These are phyloP conservation scores for Protobothrops flavoviridis DNA, from an alignment of 2,113 vertebrate species.

Conservation along the genomic window DNA sequence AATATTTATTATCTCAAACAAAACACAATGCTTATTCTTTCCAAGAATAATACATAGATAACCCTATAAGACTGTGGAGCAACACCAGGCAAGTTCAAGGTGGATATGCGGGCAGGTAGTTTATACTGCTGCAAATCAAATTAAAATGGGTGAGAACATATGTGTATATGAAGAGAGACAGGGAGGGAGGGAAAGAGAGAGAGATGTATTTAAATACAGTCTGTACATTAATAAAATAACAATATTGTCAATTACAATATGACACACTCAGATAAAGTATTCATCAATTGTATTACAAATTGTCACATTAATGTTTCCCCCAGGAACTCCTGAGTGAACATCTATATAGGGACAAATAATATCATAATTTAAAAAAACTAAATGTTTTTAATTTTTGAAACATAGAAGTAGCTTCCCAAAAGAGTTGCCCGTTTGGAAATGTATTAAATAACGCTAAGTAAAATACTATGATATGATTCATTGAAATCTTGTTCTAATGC, in stretches of 20 bases:
- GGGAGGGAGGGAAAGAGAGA: background rate
- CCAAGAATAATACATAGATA: background rate
- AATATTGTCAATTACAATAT: conserved; percentile 20
- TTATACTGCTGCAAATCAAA: conserved; percentile 34
- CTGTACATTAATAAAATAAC: conserved; percentile 34
- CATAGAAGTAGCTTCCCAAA: background rate
- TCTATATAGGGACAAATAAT: conserved; percentile 23
- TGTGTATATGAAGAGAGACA: background rate
- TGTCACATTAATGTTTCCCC: conserved; percentile 23
- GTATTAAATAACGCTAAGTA: conserved; percentile 40
- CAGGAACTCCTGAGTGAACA: conserved; percentile 37
- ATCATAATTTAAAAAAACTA: background rate
- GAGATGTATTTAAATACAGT: conserved; percentile 9
- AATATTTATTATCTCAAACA: background rate
- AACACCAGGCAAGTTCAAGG: background rate
- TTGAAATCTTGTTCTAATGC: conserved; percentile 36
- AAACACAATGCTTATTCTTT: background rate
- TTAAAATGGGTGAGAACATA: background rate
- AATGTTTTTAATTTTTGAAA: background rate
- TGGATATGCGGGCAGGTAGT: background rate
- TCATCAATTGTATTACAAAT: conserved; percentile 46
- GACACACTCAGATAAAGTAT: conserved; percentile 28
- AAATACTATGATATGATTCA: background rate
- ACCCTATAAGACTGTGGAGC: background rate
- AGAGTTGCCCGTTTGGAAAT: conserved; percentile 25